Base-by-base conservation (phyloP, 2,113 vertebrate species). In the Marcusenius ussheri region DNA sequence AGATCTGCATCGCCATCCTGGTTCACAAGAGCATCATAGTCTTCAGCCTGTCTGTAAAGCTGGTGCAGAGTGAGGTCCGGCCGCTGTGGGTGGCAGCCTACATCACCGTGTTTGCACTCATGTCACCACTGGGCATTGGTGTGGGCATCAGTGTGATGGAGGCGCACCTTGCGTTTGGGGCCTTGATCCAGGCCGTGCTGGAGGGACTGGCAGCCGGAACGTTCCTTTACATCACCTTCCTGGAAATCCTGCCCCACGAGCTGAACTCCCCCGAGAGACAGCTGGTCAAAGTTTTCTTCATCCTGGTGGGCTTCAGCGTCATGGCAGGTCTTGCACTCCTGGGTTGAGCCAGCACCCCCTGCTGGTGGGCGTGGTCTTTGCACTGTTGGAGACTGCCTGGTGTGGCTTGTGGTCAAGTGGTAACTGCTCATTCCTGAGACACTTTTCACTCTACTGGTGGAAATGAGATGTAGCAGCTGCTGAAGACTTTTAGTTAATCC, bases 231-330 rank as follows among this genome's bases (percentile, higher is more conserved):
- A 97, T 98, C 93, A 98, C 97, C 91, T 98, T 98, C 90, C 86
- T 98, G 89, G 97, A 98, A 94, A 98, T 98, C 92, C 94, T 98
- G 47, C 97, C 97, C 0, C 96, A 96, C 5, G 97, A 98, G 83
- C 95, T 98, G 27, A 96, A 96, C 92, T 93, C 95, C 0, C 93
- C 95, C 0, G 96, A 96, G 89, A 93, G 91, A 88, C 97, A 96
- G 92, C 94, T 98, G 10, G 94, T 95, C 89, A 98, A 98, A 92
- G 97, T 97, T 91, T 50, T 96, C 87, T 97, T 97, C 93, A 94
- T 98, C 89, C 93, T 96, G 24, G 90, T 96, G 88, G 97, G 97
- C n/a, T 98, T 98, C 93, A 92, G 93, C 2, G 24, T 97, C 93
- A 98, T 98, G 97, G 97, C 97, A 0, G 85, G 92, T 0, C 95